phyloP scores from a whole-genome alignment of 2,888 invertebrate species.

The Isotomurus palustris region DNA sequence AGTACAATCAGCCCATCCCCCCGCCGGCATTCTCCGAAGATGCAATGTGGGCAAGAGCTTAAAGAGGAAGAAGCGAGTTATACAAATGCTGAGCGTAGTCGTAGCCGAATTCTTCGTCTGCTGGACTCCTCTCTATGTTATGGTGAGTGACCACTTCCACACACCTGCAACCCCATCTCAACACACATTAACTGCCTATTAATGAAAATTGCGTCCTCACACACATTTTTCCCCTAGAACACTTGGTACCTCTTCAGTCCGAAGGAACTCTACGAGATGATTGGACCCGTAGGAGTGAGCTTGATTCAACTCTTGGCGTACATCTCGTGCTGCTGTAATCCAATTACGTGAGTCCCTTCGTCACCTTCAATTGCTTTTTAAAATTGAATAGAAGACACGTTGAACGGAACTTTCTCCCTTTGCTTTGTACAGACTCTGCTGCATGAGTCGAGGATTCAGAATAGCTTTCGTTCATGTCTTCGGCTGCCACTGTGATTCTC shows the following conservation, averaged over 20 bases:
- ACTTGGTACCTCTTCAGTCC: slow-evolving; percentile 57
- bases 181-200: too few species aligned
- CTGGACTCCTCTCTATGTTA: slow-evolving; percentile 63
- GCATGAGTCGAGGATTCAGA: slow-evolving; percentile 64
- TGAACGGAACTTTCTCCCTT: too few species aligned
- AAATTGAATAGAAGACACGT: slow-evolving; percentile 47
- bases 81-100: slow-evolving; percentile 63
- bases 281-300: slow-evolving; percentile 55
- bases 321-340: slow-evolving; percentile 64
- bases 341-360: too few species aligned
- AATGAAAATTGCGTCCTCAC: too few species aligned
- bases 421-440: too few species aligned
- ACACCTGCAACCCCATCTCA: not conserved
- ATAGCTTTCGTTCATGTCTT: slow-evolving; percentile 60
- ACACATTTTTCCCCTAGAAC: slow-evolving; percentile 48
- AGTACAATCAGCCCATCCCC: not conserved
- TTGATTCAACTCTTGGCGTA: slow-evolving; percentile 60
- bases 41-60: slow-evolving; percentile 53
- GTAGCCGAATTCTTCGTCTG: slow-evolving; percentile 68
- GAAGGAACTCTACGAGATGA: slow-evolving; percentile 52
- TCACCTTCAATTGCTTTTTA: too few species aligned
- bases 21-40: slow-evolving; percentile 47
- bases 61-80: slow-evolving; percentile 54
- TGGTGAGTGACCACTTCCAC: slow-evolving; percentile 44
- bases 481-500: slow-evolving; percentile 51